Conservation (phyloP, 2,797 vertebrate species). For the Intellagama lesueurii region DNA sequence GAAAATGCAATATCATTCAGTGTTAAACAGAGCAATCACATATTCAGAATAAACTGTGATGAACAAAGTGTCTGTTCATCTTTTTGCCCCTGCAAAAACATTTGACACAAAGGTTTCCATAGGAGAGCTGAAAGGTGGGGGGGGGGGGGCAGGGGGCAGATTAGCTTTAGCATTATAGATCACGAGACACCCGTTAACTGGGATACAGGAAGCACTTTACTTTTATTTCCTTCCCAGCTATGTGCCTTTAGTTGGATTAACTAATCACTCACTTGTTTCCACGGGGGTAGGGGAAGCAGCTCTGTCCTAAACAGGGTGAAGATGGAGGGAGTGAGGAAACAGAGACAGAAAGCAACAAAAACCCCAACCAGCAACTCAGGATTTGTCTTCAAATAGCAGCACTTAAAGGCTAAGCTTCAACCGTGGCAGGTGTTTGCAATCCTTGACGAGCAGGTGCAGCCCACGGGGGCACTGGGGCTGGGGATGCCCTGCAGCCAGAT, state of each 20-base stretch:
- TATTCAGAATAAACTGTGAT: background rate
- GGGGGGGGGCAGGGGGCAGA: background rate
- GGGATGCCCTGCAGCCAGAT: constrained; percentile 72
- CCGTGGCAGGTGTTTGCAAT: constrained; percentile 70
- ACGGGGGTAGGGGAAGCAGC: constrained; percentile 37
- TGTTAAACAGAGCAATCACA: background rate
- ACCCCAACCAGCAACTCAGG: constrained; percentile 46
- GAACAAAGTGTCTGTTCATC: no score
- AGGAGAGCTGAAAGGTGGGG: background rate
- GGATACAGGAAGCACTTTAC: background rate
- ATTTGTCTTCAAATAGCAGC: constrained; percentile 74
- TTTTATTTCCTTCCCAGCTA: background rate
- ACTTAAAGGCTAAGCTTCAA: constrained; percentile 69
- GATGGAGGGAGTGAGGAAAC: constrained; percentile 22
- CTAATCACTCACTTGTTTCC: constrained; percentile 14
- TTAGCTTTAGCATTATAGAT: background rate
- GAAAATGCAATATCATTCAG: background rate
- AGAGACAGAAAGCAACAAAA: constrained; percentile 31
- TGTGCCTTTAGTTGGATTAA: background rate
- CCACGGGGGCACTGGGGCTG: constrained; percentile 65
- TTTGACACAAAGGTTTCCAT: background rate
- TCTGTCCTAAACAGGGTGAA: constrained; percentile 24
- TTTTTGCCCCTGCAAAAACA: background rate
- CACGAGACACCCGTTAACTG: background rate
- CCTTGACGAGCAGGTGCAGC: constrained; percentile 70